Evolutionary conservation across 2,888 invertebrate species (phyloP).

Genomic region (Aphidius colemani): DNA sequence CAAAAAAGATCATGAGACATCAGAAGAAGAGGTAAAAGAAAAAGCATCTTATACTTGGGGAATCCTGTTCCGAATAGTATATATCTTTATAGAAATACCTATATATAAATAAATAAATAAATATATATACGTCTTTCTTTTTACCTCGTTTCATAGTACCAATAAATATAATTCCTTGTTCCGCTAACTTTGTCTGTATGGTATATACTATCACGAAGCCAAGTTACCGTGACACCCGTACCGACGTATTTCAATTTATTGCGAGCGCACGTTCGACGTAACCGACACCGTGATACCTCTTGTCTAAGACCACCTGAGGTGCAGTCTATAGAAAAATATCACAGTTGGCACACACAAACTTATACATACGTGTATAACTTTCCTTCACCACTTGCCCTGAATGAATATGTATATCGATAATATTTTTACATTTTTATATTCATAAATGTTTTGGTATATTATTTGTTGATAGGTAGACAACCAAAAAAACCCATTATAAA

Average conservation of each 20-base stretch:
- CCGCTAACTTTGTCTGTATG: slow-evolving; percentile 3
- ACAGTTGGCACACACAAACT: background rate
- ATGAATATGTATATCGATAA: too few species aligned
- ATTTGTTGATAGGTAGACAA: too few species aligned
- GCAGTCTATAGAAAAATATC: slow-evolving; percentile 3
- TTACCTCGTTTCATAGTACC: slow-evolving; percentile 18
- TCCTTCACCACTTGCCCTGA: too few species aligned
- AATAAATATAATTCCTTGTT: slow-evolving; percentile 25
- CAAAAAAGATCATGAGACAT: background rate
- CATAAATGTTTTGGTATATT: too few species aligned
- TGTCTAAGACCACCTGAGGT: slow-evolving; percentile 26
- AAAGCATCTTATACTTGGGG: background rate
- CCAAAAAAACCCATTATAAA: too few species aligned
- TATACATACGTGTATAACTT: background rate
- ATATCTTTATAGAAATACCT: background rate
- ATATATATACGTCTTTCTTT: background rate
- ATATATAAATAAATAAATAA: background rate
- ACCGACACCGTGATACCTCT: slow-evolving; percentile 23
- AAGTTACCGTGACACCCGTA: slow-evolving; percentile 22
- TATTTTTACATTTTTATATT: too few species aligned
- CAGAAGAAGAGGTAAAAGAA: background rate
- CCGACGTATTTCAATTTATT: slow-evolving; percentile 28
- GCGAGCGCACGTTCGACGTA: slow-evolving; percentile 25
- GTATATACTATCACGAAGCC: slow-evolving; percentile 7
- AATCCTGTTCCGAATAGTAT: slow-evolving; percentile 2